Conservation (phyloP, 2,113 vertebrate species). For the Gulo gulo region DNA sequence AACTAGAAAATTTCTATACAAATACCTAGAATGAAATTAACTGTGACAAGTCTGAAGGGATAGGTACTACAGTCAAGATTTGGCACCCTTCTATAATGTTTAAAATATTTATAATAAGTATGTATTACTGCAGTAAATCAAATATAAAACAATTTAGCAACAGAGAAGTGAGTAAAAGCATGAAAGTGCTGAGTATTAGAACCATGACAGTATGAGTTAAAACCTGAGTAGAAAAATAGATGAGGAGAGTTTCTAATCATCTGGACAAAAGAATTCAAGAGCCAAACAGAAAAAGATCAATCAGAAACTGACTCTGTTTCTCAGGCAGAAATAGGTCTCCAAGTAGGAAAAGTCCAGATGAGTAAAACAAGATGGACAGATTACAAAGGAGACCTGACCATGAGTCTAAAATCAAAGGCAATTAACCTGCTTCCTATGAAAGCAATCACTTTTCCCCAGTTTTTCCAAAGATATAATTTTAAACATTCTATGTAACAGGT, state of each 20-base stretch:
- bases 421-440: background rate
- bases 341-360: background rate
- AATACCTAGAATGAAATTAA: background rate
- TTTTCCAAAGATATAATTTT: background rate
- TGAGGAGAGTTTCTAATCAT: background rate
- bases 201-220: background rate
- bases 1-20: background rate
- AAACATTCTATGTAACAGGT: background rate
- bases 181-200: background rate
- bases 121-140: background rate
- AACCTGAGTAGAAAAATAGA: background rate
- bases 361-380: background rate
- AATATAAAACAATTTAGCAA: background rate
- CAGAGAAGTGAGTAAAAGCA: background rate
- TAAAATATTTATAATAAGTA: slow-evolving; percentile 20
- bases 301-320: background rate
- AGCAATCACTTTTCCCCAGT: background rate
- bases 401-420: background rate
- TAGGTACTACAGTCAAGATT: background rate
- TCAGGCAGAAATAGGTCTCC: background rate
- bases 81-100: background rate
- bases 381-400: background rate
- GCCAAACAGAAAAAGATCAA: background rate
- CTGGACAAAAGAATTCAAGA: background rate
- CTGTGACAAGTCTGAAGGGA: background rate